Evolutionary conservation across 2,797 vertebrate species (phyloP).

Genomic region (Astyanax mexicanus): DNA sequence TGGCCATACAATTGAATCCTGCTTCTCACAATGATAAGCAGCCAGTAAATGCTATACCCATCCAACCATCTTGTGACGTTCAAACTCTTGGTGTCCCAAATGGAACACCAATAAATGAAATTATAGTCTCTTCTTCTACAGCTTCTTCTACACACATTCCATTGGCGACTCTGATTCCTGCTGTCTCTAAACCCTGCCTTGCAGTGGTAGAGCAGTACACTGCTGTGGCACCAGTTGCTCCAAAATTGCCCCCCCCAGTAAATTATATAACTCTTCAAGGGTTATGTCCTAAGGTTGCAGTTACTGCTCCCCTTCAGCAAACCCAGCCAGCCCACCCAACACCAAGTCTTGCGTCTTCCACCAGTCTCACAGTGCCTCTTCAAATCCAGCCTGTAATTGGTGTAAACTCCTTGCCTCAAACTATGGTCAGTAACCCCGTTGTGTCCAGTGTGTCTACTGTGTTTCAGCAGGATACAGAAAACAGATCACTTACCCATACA

Average conservation of each 20-base stretch:
- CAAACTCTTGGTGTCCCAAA: conserved; percentile 47
- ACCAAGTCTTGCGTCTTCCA: conserved; percentile 62
- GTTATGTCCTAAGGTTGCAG: conserved; percentile 68
- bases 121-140: conserved; percentile 71
- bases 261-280: conserved; percentile 82
- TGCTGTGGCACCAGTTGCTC: conserved; percentile 66
- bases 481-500: conserved; percentile 68
- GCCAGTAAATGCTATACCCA: conserved; percentile 85
- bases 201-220: conserved; percentile 78
- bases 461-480: conserved; percentile 68
- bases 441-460: conserved; percentile 68
- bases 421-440: conserved; percentile 66
- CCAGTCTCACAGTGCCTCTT: conserved; percentile 65
- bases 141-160: conserved; percentile 80
- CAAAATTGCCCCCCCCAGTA: conserved; percentile 73
- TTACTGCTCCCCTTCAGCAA: conserved; percentile 68
- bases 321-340: conserved; percentile 62
- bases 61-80: conserved; percentile 85
- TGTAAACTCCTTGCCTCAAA: conserved; percentile 64
- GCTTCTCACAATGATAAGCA: conserved; percentile 84
- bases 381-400: conserved; percentile 59
- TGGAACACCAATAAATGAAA: conserved; percentile 65
- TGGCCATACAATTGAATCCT: conserved; percentile 79
- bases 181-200: conserved; percentile 74
- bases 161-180: conserved; percentile 75